These are phyloP conservation scores for Melanotaenia boesemani DNA, from an alignment of 2,797 vertebrate genomes.

Conservation along the genomic window DNA sequence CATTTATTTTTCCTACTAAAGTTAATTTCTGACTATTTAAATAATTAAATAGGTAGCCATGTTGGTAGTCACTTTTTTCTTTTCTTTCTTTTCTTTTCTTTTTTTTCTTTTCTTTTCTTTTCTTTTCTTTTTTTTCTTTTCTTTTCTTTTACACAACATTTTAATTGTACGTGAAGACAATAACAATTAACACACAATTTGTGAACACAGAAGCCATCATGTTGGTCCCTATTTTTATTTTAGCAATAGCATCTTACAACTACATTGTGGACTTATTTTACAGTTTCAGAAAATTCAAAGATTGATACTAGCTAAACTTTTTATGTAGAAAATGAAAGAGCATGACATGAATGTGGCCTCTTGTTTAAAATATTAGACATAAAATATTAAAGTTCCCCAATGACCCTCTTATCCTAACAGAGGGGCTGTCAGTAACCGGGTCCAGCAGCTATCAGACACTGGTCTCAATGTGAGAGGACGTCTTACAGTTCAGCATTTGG, in stretches of 20 bases:
- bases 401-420: background rate
- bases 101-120: too few relatives aligned
- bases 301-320: background rate
- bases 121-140: too few relatives aligned
- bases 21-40: background rate
- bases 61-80: background rate
- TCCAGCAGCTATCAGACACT: slow-evolving; percentile 69
- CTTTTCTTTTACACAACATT: too few relatives aligned
- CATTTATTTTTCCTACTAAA: too few relatives aligned
- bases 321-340: background rate
- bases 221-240: slow-evolving; percentile 45
- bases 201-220: background rate
- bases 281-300: slow-evolving; percentile 8
- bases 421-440: background rate
- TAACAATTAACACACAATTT: background rate
- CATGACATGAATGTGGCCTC: background rate
- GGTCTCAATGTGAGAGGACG: slow-evolving; percentile 84
- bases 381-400: background rate
- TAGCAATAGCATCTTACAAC: slow-evolving; percentile 29
- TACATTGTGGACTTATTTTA: background rate
- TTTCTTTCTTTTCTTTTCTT: too few relatives aligned
- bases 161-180: too few relatives aligned
- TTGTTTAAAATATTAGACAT: background rate
- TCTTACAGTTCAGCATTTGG: slow-evolving; percentile 77
- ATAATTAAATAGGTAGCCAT: background rate